These are phyloP conservation scores for Ochotona curzoniae DNA, from an alignment of 2,113 vertebrate genomes.

Conservation along the genomic window DNA sequence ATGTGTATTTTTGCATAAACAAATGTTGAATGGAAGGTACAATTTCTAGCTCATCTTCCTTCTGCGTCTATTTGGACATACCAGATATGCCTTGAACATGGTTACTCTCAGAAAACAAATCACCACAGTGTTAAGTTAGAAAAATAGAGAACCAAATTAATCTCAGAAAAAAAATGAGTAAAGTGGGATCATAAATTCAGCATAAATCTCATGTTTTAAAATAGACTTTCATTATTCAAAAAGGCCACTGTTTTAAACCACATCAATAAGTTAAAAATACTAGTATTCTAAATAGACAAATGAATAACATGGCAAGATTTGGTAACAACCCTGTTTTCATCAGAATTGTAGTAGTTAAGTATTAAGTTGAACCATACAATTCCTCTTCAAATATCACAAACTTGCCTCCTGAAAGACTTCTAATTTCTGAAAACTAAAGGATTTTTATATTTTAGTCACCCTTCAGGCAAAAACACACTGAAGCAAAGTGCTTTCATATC, in stretches of 20 bases:
- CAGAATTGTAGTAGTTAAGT: constrained; percentile 5
- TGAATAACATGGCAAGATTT: constrained; percentile 52
- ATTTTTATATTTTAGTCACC: constrained; percentile 52
- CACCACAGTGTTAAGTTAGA: not conserved
- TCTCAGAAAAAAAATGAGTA: constrained; percentile 60
- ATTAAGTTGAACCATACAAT: constrained; percentile 29
- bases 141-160: constrained; percentile 64
- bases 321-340: not conserved
- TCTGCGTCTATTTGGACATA: constrained; percentile 10
- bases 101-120: constrained; percentile 45
- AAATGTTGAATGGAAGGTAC: not conserved
- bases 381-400: constrained; percentile 23
- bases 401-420: constrained; percentile 47
- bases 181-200: not conserved
- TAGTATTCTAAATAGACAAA: constrained; percentile 29
- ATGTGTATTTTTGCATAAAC: not conserved
- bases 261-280: constrained; percentile 48
- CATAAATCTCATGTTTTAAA: constrained; percentile 29
- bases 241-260: constrained; percentile 47
- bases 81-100: constrained; percentile 58
- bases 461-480: constrained; percentile 32
- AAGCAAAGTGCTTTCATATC: constrained; percentile 53
- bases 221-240: constrained; percentile 57
- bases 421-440: not conserved
- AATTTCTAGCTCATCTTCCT: constrained; percentile 48